Conservation (phyloP, 2,888 invertebrate species). For the Endotricha flammealis region DNA sequence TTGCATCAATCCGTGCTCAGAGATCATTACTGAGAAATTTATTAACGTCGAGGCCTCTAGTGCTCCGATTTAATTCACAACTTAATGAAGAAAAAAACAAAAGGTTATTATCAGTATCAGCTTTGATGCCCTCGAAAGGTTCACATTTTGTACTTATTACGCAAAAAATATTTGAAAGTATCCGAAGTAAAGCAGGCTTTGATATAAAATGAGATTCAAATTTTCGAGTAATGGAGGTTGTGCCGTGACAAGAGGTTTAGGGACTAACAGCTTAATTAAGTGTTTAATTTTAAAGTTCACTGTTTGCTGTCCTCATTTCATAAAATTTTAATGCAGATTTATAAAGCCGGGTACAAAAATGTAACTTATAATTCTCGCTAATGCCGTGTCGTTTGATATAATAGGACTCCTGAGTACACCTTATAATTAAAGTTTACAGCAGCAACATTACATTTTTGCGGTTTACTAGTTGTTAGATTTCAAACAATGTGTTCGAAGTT, state of each 20-base stretch:
- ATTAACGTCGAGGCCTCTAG: slow-evolving; percentile 32
- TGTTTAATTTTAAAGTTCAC: slow-evolving; percentile 38
- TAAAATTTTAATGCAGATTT: slow-evolving; percentile 15
- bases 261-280: slow-evolving; percentile 42
- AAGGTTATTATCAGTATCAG: slow-evolving; percentile 38
- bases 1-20: slow-evolving; percentile 23
- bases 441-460: neutral
- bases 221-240: slow-evolving; percentile 32
- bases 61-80: slow-evolving; percentile 31
- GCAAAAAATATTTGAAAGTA: slow-evolving; percentile 19
- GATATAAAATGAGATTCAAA: slow-evolving; percentile 27
- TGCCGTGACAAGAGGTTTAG: slow-evolving; percentile 35
- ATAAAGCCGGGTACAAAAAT: slow-evolving; percentile 1
- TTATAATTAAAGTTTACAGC: neutral
- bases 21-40: slow-evolving; percentile 43
- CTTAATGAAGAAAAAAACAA: slow-evolving; percentile 48
- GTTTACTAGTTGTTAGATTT: slow-evolving; percentile 12
- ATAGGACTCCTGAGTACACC: neutral
- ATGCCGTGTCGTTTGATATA: neutral
- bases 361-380: neutral
- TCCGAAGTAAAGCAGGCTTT: slow-evolving; percentile 27
- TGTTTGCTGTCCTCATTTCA: slow-evolving; percentile 30
- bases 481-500: slow-evolving; percentile 28
- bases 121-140: slow-evolving; percentile 26
- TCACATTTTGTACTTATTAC: slow-evolving; percentile 17